These are phyloP conservation scores for Coelinius sp. DNA, from an alignment of 2,888 invertebrate genomes.

Conservation along the genomic window DNA sequence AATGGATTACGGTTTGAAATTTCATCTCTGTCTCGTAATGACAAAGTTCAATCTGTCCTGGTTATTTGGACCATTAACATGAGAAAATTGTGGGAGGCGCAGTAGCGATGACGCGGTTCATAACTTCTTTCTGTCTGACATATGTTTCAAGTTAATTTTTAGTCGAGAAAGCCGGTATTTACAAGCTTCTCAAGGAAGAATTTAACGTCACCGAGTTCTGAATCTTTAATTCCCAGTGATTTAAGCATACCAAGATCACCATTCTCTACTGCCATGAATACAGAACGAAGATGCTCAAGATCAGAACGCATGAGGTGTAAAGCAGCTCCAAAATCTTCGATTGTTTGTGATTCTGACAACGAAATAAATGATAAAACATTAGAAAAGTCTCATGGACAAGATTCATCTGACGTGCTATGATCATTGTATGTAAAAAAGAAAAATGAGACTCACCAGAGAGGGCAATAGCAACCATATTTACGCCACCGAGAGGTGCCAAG, in stretches of 20 bases:
- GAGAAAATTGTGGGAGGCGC: slow-evolving; percentile 4
- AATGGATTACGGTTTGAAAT: neutral
- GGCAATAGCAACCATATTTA: slow-evolving; percentile 95
- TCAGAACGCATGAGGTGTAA: slow-evolving; percentile 89
- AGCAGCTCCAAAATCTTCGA: slow-evolving; percentile 94
- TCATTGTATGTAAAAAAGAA: too few relatives aligned
- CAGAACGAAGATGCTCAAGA: slow-evolving; percentile 91
- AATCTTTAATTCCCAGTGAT: slow-evolving; percentile 94
- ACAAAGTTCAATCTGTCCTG: neutral
- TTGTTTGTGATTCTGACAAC: slow-evolving; percentile 89
- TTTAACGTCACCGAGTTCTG: slow-evolving; percentile 94
- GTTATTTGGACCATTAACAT: neutral
- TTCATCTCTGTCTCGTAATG: neutral
- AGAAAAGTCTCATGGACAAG: neutral
- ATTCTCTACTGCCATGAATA: slow-evolving; percentile 96
- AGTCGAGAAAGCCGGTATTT: slow-evolving; percentile 96
- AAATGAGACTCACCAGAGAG: slow-evolving; percentile 80
- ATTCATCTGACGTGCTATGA: too few relatives aligned
- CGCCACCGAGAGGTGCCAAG: slow-evolving; percentile 91
- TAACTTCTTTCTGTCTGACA: neutral
- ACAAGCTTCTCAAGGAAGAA: slow-evolving; percentile 96
- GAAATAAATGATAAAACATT: neutral
- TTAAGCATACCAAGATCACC: slow-evolving; percentile 95
- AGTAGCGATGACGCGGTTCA: slow-evolving; percentile 42
- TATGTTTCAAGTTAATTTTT: slow-evolving; percentile 67